Conservation (phyloP, 2,888 invertebrate species). For the Pseudococcus longispinus region DNA sequence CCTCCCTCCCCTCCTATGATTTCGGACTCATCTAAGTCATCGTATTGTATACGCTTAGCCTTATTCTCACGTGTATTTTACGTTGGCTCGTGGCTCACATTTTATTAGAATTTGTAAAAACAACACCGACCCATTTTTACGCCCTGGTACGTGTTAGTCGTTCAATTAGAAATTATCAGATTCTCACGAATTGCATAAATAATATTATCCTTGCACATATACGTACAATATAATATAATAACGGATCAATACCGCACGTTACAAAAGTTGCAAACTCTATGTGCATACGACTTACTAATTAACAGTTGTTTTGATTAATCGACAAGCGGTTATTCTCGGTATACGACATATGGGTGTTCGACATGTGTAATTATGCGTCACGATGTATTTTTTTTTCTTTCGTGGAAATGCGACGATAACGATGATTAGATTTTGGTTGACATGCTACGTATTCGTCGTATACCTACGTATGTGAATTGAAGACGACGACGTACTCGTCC, state of each 20-base stretch:
- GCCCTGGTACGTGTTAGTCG: neutral
- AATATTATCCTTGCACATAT: neutral
- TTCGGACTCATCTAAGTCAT: too few relatives aligned
- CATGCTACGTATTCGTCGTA: neutral
- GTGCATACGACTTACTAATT: conserved; percentile 10
- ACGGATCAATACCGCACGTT: neutral
- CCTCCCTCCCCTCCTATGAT: too few relatives aligned
- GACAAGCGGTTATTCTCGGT: conserved; percentile 1
- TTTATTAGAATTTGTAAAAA: neutral
- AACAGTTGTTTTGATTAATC: conserved; percentile 38
- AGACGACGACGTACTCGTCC: too few relatives aligned
- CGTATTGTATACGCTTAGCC: too few relatives aligned
- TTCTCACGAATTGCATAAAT: neutral
- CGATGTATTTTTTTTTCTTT: neutral
- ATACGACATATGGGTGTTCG: neutral
- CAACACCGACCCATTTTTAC: neutral
- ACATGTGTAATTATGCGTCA: conserved; percentile 19
- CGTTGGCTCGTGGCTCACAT: neutral
- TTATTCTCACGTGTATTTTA: neutral
- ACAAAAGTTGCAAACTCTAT: neutral
- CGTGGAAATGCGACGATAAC: neutral
- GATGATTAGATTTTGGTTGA: conserved; percentile 15
- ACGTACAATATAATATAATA: neutral
- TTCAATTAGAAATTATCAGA: neutral
- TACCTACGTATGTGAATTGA: too few relatives aligned